Percentiles rank a stretch among this genome's conserved stretches.
Conservation (phyloP, 2,888 invertebrate species). For the Dorcus parallelipipedus region DNA sequence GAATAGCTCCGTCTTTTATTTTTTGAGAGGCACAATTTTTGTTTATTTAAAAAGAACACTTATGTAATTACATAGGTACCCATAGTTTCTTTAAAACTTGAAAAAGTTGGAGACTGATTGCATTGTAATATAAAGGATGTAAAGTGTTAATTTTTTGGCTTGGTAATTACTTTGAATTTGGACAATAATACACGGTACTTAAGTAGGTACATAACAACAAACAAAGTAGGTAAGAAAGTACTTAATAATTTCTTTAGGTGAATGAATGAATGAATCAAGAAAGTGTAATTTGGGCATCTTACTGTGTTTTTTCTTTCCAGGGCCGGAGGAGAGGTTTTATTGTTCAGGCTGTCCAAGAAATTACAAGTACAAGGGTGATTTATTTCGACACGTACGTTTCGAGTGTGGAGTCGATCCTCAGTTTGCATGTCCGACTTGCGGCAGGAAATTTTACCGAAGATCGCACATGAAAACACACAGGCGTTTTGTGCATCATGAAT, state of each 20-base stretch:
- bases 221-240: neutral
- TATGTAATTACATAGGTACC: too few species aligned
- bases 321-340: conserved; percentile 4
- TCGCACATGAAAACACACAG: conserved; percentile 19
- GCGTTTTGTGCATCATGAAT: conserved; percentile 19
- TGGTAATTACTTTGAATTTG: too few species aligned
- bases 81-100: too few species aligned
- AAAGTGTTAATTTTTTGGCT: too few species aligned
- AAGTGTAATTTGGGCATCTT: neutral
- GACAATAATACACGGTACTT: too few species aligned
- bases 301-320: neutral
- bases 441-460: conserved; percentile 16
- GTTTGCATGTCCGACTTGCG: conserved; percentile 26
- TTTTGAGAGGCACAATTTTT: too few species aligned
- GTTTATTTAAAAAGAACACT: too few species aligned
- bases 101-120: too few species aligned
- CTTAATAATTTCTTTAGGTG: neutral
- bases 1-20: too few species aligned
- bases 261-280: neutral
- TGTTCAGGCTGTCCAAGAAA: conserved; percentile 18
- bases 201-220: too few species aligned
- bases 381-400: conserved; percentile 66
- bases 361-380: conserved; percentile 70
- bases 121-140: too few species aligned
- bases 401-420: conserved; percentile 54